A percentile compares a stretch with the other conserved stretches of the same genome.
Evolutionary conservation across 2,797 vertebrate genomes (phyloP).

Genomic region (Sebastolobus alascanus): DNA sequence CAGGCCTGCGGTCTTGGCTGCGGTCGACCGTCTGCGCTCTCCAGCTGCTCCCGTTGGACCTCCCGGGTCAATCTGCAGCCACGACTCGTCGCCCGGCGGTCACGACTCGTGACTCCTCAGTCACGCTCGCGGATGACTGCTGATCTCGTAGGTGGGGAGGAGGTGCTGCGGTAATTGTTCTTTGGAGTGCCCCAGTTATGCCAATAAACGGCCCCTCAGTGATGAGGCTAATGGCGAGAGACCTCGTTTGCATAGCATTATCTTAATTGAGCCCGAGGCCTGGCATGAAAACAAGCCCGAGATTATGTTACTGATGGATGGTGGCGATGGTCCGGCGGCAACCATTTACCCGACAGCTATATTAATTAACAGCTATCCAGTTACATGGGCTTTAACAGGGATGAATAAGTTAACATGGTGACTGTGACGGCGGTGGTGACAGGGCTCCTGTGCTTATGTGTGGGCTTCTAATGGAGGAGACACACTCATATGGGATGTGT

Average conservation of each 20-base stretch:
- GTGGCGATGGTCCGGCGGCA: conserved; percentile 90
- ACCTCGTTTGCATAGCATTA: conserved; percentile 98
- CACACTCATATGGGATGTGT: conserved; percentile 56
- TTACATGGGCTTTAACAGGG: conserved; percentile 90
- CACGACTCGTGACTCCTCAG: conserved; percentile 67
- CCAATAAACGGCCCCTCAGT: conserved; percentile 90
- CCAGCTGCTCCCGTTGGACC: conserved; percentile 67
- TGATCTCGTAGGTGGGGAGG: conserved; percentile 83
- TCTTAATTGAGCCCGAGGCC: conserved; percentile 94
- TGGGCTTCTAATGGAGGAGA: conserved; percentile 68
- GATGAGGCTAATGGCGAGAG: conserved; percentile 92
- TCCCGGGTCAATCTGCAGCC: conserved; percentile 51
- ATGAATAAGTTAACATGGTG: conserved; percentile 86
- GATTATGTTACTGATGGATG: conserved; percentile 93
- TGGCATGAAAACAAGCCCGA: conserved; percentile 82
- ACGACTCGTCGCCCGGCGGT: conserved; percentile 33
- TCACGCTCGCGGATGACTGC: conserved; percentile 88
- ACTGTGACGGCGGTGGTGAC: conserved; percentile 73
- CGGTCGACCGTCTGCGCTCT: conserved; percentile 29
- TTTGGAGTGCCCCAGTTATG: conserved; percentile 95
- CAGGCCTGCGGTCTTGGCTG: conserved; percentile 41
- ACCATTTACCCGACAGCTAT: conserved; percentile 94
- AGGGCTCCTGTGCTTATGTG: conserved; percentile 71
- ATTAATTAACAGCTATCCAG: conserved; percentile 96
- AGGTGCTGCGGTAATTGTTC: conserved; percentile 91